Conservation (phyloP, 2,888 invertebrate genomes). For the Caenorhabditis sp. region DNA sequence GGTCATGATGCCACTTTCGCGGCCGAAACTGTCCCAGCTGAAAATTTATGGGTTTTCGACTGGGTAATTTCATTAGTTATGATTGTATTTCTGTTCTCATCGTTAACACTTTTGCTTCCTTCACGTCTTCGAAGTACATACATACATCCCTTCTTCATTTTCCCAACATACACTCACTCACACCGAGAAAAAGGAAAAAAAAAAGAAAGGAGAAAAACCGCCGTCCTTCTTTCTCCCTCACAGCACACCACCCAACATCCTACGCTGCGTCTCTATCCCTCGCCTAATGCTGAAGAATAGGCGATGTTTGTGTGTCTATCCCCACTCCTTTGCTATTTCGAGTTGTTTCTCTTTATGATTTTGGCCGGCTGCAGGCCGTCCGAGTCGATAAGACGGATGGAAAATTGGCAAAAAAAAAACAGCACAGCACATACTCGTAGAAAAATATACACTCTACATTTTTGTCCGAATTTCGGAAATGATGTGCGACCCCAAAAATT, state of each 20-base stretch:
- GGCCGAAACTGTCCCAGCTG: constrained; percentile 53
- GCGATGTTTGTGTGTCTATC: not conserved
- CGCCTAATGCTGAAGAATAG: not conserved
- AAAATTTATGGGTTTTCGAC: not conserved
- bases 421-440: no score
- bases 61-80: no score
- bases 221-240: not conserved
- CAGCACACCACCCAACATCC: constrained; percentile 3
- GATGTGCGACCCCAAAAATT: no score
- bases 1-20: constrained; percentile 49
- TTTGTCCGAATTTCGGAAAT: no score
- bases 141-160: not conserved
- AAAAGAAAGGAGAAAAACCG: not conserved
- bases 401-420: no score
- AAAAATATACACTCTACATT: no score
- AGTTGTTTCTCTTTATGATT: not conserved
- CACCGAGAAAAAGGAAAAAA: not conserved
- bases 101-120: no score
- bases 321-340: not conserved
- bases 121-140: no score
- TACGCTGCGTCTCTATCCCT: constrained; percentile 32
- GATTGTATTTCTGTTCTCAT: no score
- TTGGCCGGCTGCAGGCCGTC: no score
- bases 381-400: no score
- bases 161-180: not conserved